Evolutionary conservation across 2,113 vertebrate species (phyloP), one percentile per base, ranked within the genome.

Genomic region (Glaucidium brasilianum): DNA sequence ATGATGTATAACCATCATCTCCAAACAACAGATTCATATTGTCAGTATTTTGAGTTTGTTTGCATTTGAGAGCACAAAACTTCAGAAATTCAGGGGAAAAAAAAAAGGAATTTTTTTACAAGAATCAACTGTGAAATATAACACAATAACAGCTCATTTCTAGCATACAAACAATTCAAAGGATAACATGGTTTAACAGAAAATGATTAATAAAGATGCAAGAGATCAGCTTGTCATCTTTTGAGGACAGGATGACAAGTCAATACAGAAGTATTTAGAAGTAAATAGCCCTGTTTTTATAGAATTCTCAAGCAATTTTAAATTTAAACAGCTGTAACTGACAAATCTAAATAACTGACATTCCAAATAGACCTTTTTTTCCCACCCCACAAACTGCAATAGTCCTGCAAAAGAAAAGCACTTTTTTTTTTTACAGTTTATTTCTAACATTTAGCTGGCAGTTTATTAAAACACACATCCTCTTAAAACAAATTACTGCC

Each of bases 391-490:
- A 67, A 92, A 85, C 49, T 39, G 35, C 53, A 84, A 68, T 6
- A 88, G 66, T 21, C 43, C 66, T 68, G 58, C 7, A 37, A 81
- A 81, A 89, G 55, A 74, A 45, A 87, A 93, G 55, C 27, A 67
- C 63, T 89, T 91, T 94, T 39, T 39, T 39, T 39, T 96, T 73
- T 78, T 34, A 41, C 76, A 87, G 94, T 78, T 95, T 91, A 87
- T 66, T 94, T 85, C 90, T 74, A 89, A 47, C 90, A 76, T 89
- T 94, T 91, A 96, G 82, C 71, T 92, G 90, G 95, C 91, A 94
- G 78, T 79, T 89, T 90, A 90, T 96, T 95, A 92, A 90, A 97
- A 84, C 63, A 94, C 82, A 95, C 73, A 93, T 85, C 81, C 78
- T 97, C 87, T 95, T 82, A 39, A 85, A 94, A 94, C 79, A 94